Conservation (phyloP, 2,888 invertebrate species). For the Orthosia incerta region DNA sequence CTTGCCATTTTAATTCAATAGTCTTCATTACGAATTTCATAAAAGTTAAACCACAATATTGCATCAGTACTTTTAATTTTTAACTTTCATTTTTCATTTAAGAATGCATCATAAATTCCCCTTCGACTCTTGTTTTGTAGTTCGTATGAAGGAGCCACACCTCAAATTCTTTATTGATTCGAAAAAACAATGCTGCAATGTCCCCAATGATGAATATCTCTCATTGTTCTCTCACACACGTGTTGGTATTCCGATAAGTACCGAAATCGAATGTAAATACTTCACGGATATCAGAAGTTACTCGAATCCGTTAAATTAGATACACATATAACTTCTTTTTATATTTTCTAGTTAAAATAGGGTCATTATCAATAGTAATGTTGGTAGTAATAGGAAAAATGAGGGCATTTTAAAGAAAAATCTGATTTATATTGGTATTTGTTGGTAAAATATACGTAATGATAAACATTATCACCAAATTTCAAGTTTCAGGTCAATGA, state of each 20-base stretch:
- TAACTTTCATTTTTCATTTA: background rate
- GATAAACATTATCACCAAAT: too few relatives aligned
- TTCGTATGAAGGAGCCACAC: background rate
- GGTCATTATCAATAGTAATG: too few relatives aligned
- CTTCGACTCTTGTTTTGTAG: background rate
- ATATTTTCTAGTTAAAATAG: background rate
- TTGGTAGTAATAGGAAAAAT: too few relatives aligned
- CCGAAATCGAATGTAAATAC: conserved; percentile 60
- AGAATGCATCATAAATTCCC: conserved; percentile 1
- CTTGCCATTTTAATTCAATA: conserved; percentile 18
- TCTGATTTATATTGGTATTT: too few relatives aligned
- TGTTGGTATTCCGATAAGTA: conserved; percentile 52
- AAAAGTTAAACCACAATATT: background rate
- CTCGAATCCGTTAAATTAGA: background rate
- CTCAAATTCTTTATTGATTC: conserved; percentile 41
- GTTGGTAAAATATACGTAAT: too few relatives aligned
- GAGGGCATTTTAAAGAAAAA: too few relatives aligned
- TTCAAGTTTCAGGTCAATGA: too few relatives aligned
- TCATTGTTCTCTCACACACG: conserved; percentile 44
- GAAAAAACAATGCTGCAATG: conserved; percentile 44
- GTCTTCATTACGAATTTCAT: conserved; percentile 4
- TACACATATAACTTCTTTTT: background rate
- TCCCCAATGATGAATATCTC: conserved; percentile 40
- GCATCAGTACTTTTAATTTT: background rate
- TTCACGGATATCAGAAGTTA: conserved; percentile 13